These are phyloP conservation scores for Drosophila triauraria DNA, from an alignment of 1,140 invertebrate species.

Conservation along the genomic window DNA sequence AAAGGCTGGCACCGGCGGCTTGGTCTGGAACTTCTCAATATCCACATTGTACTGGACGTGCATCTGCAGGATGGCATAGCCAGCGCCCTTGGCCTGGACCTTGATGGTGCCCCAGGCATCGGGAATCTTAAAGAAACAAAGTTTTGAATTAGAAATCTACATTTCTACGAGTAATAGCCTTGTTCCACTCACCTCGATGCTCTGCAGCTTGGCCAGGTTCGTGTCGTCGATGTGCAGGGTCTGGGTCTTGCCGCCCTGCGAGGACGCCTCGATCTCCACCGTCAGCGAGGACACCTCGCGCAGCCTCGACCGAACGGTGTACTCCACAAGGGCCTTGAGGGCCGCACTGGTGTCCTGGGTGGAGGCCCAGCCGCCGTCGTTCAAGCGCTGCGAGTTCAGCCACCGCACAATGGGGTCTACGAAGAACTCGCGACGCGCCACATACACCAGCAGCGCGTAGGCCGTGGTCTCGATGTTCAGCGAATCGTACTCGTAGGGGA, in stretches of 20 bases:
- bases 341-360: slow-evolving; percentile 95
- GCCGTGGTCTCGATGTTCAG: slow-evolving; percentile 97
- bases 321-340: slow-evolving; percentile 95
- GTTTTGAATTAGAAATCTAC: background rate
- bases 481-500: slow-evolving; percentile 95
- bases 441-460: slow-evolving; percentile 96
- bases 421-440: slow-evolving; percentile 92
- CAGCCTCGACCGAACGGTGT: slow-evolving; percentile 93
- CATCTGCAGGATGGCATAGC: slow-evolving; percentile 96
- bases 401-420: slow-evolving; percentile 95
- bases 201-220: slow-evolving; percentile 91
- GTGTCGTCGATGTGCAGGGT: slow-evolving; percentile 90
- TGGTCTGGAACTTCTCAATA: slow-evolving; percentile 92
- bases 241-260: slow-evolving; percentile 89
- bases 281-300: slow-evolving; percentile 94
- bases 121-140: slow-evolving; percentile 88
- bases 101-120: slow-evolving; percentile 97
- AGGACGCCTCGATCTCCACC: slow-evolving; percentile 93
- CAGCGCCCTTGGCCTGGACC: slow-evolving; percentile 95
- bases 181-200: slow-evolving; percentile 88
- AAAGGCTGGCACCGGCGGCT: slow-evolving; percentile 92
- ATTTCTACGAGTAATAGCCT: no score
- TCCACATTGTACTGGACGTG: slow-evolving; percentile 98
- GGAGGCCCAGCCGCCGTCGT: slow-evolving; percentile 97
- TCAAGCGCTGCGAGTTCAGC: slow-evolving; percentile 95